These are phyloP conservation scores for Eurois occulta DNA, from an alignment of 2,888 invertebrate species.

Conservation along the genomic window DNA sequence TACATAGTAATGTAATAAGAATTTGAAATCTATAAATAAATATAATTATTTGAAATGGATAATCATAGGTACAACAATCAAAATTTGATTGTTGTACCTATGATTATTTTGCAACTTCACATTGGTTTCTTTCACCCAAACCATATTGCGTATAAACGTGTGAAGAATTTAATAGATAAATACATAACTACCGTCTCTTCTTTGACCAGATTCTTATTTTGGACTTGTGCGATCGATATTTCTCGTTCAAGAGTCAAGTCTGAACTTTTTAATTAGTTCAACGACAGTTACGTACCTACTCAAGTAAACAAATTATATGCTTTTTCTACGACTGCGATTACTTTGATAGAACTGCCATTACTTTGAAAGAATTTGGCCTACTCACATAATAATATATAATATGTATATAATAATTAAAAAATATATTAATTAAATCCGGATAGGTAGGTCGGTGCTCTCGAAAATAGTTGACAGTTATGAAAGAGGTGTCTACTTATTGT, in stretches of 20 bases:
- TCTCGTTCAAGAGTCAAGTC: conserved; percentile 77
- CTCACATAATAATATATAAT: background rate
- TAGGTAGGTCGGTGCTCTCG: background rate
- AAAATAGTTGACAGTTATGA: conserved; percentile 12
- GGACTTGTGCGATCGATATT: conserved; percentile 70
- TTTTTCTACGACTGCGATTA: background rate
- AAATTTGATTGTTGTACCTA: background rate
- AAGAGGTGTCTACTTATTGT: conserved; percentile 18
- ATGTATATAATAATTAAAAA: background rate
- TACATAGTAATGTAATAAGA: background rate
- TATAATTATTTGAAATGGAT: too few relatives aligned
- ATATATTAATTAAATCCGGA: background rate
- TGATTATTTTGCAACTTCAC: background rate
- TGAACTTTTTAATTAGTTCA: conserved; percentile 88
- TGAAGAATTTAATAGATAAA: background rate
- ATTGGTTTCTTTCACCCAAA: background rate
- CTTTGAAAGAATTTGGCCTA: conserved; percentile 66
- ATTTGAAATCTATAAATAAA: too few relatives aligned
- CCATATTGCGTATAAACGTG: background rate
- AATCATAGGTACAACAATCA: too few relatives aligned
- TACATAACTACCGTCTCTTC: conserved; percentile 1
- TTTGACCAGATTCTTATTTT: conserved; percentile 66
- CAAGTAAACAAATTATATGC: conserved; percentile 40
- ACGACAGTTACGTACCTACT: conserved; percentile 79
- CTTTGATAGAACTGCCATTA: conserved; percentile 50